Evolutionary conservation across 2,888 invertebrate genomes (phyloP), one percentile per base, ranked within the genome.

Genomic region (Latrodectus hesperus): DNA sequence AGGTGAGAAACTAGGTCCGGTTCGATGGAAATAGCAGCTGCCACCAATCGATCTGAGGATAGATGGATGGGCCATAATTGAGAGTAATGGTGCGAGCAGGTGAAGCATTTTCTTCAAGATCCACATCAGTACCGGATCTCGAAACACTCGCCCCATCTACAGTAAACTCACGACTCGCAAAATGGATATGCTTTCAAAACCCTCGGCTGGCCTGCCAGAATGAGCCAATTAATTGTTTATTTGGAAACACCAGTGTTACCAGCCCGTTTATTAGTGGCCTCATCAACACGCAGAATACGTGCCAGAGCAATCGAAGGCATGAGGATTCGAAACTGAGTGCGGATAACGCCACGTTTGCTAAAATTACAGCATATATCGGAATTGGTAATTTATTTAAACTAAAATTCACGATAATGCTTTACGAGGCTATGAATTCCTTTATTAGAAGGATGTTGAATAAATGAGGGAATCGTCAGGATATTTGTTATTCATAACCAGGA

Each of bases 51-150:
- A 81, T 80, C 81, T 76, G 11, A 77, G 51, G 49, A 87, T 87
- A 87, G 86, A 87, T 87, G 86, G 86, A 87, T 87, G 81, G 71
- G 51, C 81, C 77, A 87, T 87, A 87, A 87, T 87, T 87, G 86
- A 87, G 86, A 87, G 81, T 87, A 87, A 87, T 87, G 76, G 81
- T 65, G 67, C 77, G 73, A 53, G 80, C 81, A 81, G 86, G 81
- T 81, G 81, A 87, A 71, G 81, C 72, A 72, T 72, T 76, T 77
- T 77, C 74, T 78, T 53, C 55, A 26, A 88, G 83, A 88, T 84
- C 78, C 72, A 60, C 73, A 88, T 83, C 88, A 64, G 88, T 83
- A 79, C 84, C 83, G 83, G 83, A 83, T 83, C 80, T 86, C 67
- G 64, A 55, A 72, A 67, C 51, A 74, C 80, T 75, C 55, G 68